Percentiles rank a stretch among this genome's conserved stretches.
phyloP scores from a whole-genome alignment of 35 echinoderm and acorn worm genomes.

The Diadema setosum region DNA sequence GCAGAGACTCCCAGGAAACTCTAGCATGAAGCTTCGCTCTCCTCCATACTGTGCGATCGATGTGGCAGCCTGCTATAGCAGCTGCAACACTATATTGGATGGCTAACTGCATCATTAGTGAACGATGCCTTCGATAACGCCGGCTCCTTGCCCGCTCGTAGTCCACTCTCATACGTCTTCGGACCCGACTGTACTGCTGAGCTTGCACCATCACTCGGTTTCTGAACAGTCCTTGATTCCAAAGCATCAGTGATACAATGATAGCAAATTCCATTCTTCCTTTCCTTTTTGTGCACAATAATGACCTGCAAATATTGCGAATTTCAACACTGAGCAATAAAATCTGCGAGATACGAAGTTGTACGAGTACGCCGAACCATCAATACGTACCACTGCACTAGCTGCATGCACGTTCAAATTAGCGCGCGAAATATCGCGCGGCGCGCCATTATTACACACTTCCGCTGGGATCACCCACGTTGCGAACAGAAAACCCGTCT shows the following conservation, averaged over 20 bases:
- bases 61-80: slow-evolving; percentile 1
- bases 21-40: background rate
- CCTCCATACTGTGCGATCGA: background rate
- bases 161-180: slow-evolving; percentile 3
- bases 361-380: background rate
- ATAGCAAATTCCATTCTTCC: background rate
- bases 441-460: background rate
- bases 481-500: background rate
- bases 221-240: background rate
- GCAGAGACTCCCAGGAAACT: background rate
- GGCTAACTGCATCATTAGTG: slow-evolving; percentile 22
- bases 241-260: background rate
- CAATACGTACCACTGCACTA: background rate
- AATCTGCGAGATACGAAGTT: background rate
- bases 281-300: background rate
- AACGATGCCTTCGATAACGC: slow-evolving; percentile 15
- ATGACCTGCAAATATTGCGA: background rate
- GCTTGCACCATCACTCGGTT: background rate
- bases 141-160: slow-evolving; percentile 8
- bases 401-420: background rate
- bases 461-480: background rate
- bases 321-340: background rate
- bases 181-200: background rate
- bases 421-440: background rate
- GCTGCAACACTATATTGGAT: slow-evolving; percentile 26